Conservation (phyloP, 2,113 vertebrate species). For the Silurus asotus region DNA sequence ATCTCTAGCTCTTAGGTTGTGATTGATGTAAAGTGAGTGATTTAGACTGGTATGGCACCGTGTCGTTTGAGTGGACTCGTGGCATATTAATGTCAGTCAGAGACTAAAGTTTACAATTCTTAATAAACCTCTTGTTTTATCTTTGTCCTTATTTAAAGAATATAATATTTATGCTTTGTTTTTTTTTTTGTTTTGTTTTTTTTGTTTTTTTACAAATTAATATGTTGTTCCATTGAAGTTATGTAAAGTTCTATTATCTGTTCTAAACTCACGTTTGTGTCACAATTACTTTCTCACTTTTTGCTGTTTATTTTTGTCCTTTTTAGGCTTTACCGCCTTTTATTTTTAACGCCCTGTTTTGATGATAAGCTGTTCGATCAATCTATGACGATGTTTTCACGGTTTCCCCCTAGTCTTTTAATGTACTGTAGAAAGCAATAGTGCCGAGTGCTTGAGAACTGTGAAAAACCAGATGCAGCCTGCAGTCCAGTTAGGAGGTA, state of each 20-base stretch:
- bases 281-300: not conserved
- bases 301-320: not conserved
- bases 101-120: conserved; percentile 74
- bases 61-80: not conserved
- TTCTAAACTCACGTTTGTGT: not conserved
- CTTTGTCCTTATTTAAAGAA: conserved; percentile 12
- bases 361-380: conserved; percentile 15
- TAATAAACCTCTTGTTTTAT: conserved; percentile 53
- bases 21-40: conserved; percentile 56
- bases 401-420: conserved; percentile 34
- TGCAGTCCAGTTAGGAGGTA: conserved; percentile 33
- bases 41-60: conserved; percentile 32
- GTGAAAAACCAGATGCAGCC: conserved; percentile 31
- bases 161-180: conserved; percentile 9
- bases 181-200: conserved; percentile 1
- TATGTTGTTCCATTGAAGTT: not conserved
- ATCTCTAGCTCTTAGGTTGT: conserved; percentile 32
- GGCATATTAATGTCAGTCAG: conserved; percentile 56
- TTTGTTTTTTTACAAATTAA: conserved; percentile 2
- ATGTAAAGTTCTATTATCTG: conserved; percentile 1
- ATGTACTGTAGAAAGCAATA: conserved; percentile 49
- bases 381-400: conserved; percentile 2
- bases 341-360: not conserved
- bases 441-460: conserved; percentile 43
- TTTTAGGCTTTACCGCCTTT: not conserved